phyloP scores from a whole-genome alignment of 2,113 vertebrate genomes.

The Regulus satrapa region DNA sequence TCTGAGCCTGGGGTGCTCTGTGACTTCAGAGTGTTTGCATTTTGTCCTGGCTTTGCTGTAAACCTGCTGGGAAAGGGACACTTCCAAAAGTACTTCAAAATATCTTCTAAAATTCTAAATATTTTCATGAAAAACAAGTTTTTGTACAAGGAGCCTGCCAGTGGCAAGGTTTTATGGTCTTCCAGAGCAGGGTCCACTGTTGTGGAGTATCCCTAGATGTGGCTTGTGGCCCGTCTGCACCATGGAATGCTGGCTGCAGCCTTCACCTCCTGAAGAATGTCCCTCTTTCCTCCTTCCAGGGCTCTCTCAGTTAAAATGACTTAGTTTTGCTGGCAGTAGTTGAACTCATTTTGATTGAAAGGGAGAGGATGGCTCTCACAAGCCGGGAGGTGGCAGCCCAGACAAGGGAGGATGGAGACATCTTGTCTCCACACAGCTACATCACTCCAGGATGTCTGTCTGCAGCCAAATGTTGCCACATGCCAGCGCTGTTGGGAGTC shows the following conservation, averaged over 20 bases:
- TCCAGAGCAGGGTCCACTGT: background rate
- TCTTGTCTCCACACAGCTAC: fast-evolving
- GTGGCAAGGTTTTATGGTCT: background rate
- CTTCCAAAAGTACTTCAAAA: background rate
- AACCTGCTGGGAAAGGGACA: background rate
- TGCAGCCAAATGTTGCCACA: background rate
- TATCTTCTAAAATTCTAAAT: background rate
- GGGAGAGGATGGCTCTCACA: background rate
- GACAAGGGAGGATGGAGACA: background rate
- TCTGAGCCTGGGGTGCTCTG: background rate
- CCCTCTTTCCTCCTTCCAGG: background rate
- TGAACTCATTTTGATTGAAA: background rate
- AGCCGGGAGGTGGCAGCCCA: background rate
- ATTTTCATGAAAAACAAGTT: background rate
- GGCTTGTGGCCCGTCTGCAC: background rate
- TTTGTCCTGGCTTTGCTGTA: background rate
- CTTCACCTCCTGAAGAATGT: background rate
- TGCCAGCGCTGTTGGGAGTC: background rate
- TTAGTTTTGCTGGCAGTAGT: background rate
- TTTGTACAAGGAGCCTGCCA: background rate
- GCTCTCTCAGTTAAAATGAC: background rate
- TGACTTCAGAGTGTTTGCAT: background rate
- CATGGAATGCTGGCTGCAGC: background rate
- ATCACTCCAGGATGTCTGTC: background rate
- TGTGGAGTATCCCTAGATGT: background rate